Evolutionary conservation across 2,888 invertebrate genomes (phyloP).

Genomic region (Sminthurides aquaticus): DNA sequence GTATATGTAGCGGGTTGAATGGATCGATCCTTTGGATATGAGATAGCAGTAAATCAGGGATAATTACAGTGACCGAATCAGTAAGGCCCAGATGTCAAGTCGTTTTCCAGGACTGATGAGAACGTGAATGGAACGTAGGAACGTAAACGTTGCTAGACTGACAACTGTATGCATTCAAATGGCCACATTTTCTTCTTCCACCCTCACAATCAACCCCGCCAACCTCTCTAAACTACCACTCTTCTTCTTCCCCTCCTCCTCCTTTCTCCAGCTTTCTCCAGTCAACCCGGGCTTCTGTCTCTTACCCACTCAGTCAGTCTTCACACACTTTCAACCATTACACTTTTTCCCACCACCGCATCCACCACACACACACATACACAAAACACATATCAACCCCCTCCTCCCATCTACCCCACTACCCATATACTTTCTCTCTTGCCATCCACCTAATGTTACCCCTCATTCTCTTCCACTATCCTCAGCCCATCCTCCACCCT

Average conservation of each 20-base stretch:
- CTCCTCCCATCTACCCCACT: constrained; percentile 5
- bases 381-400: no score
- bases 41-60: constrained; percentile 44
- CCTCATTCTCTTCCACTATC: constrained; percentile 25
- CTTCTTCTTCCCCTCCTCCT: constrained; percentile 12
- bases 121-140: constrained; percentile 37
- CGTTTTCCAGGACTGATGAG: constrained; percentile 44
- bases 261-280: background rate
- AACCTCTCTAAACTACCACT: background rate
- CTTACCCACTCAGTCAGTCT: background rate
- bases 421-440: constrained; percentile 11
- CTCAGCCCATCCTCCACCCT: no score
- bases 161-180: constrained; percentile 44
- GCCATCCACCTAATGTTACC: constrained; percentile 32
- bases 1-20: background rate
- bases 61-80: constrained; percentile 44
- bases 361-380: no score
- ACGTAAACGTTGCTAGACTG: constrained; percentile 43
- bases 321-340: constrained; percentile 12
- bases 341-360: constrained; percentile 10
- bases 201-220: constrained; percentile 32
- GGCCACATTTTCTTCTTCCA: constrained; percentile 38
- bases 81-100: constrained; percentile 44
- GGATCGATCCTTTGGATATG: constrained; percentile 42
- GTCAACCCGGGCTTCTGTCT: background rate